Percentiles rank a stretch among this genome's conserved stretches.
Evolutionary conservation across 2,113 vertebrate species (phyloP).

Genomic region (Thamnophis sirtalis): DNA sequence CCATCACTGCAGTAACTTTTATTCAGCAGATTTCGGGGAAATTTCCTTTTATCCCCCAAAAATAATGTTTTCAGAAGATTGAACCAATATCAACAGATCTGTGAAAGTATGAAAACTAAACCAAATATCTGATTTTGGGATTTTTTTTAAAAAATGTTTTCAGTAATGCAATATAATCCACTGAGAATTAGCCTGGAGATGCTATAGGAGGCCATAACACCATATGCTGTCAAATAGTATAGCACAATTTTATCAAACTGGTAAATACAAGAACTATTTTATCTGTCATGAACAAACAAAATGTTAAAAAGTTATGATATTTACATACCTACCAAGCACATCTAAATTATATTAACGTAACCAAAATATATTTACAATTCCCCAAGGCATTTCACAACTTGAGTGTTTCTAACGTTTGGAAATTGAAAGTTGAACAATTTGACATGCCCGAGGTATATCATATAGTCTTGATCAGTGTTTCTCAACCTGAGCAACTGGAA

Average conservation of each 20-base stretch:
- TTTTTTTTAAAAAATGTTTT: not conserved
- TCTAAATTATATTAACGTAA: too few species aligned
- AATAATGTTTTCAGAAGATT: not conserved
- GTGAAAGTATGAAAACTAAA: slow-evolving; percentile 9
- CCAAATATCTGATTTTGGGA: not conserved
- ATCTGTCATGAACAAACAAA: not conserved
- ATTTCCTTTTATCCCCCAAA: not conserved
- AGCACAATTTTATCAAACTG: not conserved
- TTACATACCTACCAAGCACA: too few species aligned
- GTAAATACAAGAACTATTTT: not conserved
- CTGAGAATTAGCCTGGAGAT: not conserved
- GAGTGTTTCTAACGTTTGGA: too few species aligned
- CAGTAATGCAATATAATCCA: not conserved
- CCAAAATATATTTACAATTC: too few species aligned
- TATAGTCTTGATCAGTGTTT: not conserved
- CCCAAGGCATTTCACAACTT: too few species aligned
- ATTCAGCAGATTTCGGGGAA: too few species aligned
- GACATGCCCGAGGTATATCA: not conserved
- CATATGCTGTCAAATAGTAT: not conserved
- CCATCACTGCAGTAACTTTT: too few species aligned
- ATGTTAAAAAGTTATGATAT: too few species aligned
- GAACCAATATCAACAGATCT: not conserved
- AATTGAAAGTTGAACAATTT: too few species aligned
- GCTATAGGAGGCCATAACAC: not conserved
- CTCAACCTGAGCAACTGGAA: not conserved